Evolutionary conservation across 1,140 invertebrate genomes (phyloP), one percentile per base, ranked within the genome.

Genomic region (Pogonomyrmex californicus): DNA sequence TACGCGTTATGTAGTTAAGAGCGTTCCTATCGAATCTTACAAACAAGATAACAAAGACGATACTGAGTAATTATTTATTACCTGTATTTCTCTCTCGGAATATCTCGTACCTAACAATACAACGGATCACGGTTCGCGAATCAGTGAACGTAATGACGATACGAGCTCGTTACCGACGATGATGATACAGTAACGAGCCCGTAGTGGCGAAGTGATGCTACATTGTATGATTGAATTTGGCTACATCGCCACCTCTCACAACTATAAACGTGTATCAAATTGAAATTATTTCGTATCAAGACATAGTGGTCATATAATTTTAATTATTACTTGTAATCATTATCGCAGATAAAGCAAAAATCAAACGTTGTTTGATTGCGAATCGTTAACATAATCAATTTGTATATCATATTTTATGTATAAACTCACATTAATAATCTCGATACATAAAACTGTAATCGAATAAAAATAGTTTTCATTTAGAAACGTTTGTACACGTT

Each of bases 131-230:
- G 83, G 44, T 38, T 71, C 62, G 78, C 70, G 62, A 88, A 78
- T 71, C 87, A 60, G 58, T 51, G 71, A 87, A 86, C 77, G 58
- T 90, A 89, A 83, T 89, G 88, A 83, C 77, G 87, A 89, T 89
- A 87, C 85, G 71, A 90, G 85, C 89, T 89, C 85, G 88, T 90
- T 89, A 90, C 65, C n/a, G 73, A 70, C 30, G 54, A 83, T 79
- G 85, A 88, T 88, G 88, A 86, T 73, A 76, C 73, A 38, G 68
- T 89, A 85, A 89, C 86, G 78, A 85, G 87, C 71, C 10, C 38
- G 88, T 83, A 58, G 75, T 30, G 63, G 54, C 36, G 49, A 63
- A 56, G 49, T 68, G 58, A 73, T 83, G 66, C 54, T 83, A 54
- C 12, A 62, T 75, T 60, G 68, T 75, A 75, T 38, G 51, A 73